A percentile compares a stretch with the other conserved stretches of the same genome.
phyloP scores from a whole-genome alignment of 2,797 vertebrate genomes.

The Falco novaeseelandiae region DNA sequence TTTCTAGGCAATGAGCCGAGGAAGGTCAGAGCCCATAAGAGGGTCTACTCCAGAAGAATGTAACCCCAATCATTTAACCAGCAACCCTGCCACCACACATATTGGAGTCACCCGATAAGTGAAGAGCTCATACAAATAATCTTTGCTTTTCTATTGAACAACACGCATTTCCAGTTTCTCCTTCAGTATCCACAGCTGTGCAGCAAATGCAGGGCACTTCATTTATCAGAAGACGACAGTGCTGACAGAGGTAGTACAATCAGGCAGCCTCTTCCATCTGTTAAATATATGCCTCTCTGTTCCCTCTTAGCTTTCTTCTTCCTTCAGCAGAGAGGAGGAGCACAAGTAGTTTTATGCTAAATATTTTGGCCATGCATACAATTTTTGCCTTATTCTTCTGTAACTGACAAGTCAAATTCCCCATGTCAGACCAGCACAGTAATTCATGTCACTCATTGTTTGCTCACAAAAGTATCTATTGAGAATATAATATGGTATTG shows the following conservation, averaged over 20 bases:
- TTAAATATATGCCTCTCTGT: neutral
- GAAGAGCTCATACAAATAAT: conserved; percentile 9
- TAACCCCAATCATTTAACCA: neutral
- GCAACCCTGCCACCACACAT: neutral
- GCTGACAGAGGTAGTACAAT: conserved; percentile 17
- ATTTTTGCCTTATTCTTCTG: conserved; percentile 18
- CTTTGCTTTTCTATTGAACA: conserved; percentile 18
- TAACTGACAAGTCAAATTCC: conserved; percentile 28
- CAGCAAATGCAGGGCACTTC: neutral
- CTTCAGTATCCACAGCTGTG: conserved; percentile 9
- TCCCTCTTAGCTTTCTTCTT: neutral
- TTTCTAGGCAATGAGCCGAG: neutral
- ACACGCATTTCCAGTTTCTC: neutral
- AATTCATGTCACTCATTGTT: conserved; percentile 57
- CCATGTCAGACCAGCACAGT: conserved; percentile 20
- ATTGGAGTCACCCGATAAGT: neutral
- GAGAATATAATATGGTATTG: conserved; percentile 24
- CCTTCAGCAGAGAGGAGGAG: neutral
- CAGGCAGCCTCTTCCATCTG: conserved; percentile 20
- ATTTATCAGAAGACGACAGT: conserved; percentile 1
- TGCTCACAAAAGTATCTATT: conserved; percentile 42
- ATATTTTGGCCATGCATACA: conserved; percentile 14
- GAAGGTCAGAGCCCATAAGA: neutral
- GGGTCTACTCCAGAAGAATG: neutral
- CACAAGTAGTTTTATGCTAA: neutral